Base-by-base conservation (phyloP, 23 tunicate species). In the Styela clava region DNA sequence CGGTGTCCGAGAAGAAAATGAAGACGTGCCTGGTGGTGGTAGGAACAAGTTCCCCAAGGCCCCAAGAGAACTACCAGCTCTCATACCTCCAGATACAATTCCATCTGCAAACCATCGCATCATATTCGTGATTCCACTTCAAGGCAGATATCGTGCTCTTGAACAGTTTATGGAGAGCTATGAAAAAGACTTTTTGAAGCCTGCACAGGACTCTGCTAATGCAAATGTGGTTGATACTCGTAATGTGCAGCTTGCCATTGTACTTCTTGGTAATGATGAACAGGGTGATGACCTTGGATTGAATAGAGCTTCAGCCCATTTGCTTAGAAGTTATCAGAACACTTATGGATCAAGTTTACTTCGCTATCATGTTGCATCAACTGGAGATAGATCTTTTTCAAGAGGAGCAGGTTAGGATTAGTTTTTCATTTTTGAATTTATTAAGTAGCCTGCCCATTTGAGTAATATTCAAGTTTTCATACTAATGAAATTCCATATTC, bases 371-470 rank as follows among this genome's bases (percentile, higher is more conserved):
- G 71, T 85, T 22, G 89, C 81, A 5, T 33, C 82, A 26, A 80
- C 78, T 34, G 86, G 85, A 3, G 78, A 81, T 28, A 73, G 82
- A 9, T 36, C 44, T 22, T 93, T 93, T 81, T 93, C 98, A 19
- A 69, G 98, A 67, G 98, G 98, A 3, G 98, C 98, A 67, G 97
- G 97, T 92, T 33, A 74, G 83, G 7, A 44, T 44, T 44, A 44
- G n/a, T 18, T n/a, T n/a, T n/a, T n/a, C n/a, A n/a, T n/a, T n/a
- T n/a, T n/a, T n/a, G n/a, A n/a, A n/a, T n/a, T n/a, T n/a, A n/a
- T n/a, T n/a, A n/a, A n/a, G n/a, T n/a, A n/a, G n/a, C n/a, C n/a
- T n/a, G n/a, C n/a, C n/a, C n/a, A n/a, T n/a, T n/a, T n/a, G n/a
- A n/a, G n/a, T n/a, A n/a, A n/a, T n/a, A n/a, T n/a, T n/a, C n/a